phyloP scores from a whole-genome alignment of 2,888 invertebrate genomes.

The Clunio marinus region DNA sequence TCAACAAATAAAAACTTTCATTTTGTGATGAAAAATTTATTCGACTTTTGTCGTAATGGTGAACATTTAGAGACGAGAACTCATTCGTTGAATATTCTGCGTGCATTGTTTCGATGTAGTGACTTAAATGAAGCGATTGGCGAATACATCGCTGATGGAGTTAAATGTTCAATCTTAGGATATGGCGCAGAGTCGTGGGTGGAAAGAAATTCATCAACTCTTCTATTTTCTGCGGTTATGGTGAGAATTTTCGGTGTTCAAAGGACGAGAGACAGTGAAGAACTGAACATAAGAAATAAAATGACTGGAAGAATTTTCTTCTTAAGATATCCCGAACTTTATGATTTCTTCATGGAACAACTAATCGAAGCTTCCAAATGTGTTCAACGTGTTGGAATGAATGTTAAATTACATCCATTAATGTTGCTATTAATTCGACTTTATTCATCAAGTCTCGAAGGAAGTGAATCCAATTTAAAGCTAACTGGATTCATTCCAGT shows the following conservation, averaged over 20 bases:
- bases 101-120: conserved; percentile 68
- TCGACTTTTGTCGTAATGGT: conserved; percentile 47
- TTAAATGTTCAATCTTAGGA: conserved; percentile 68
- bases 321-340: conserved; percentile 57
- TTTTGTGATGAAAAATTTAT: conserved; percentile 56
- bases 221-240: conserved; percentile 77
- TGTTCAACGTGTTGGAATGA: conserved; percentile 45
- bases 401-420: conserved; percentile 66
- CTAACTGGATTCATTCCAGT: conserved; percentile 62
- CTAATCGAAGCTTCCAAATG: conserved; percentile 46
- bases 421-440: conserved; percentile 72
- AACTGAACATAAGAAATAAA: conserved; percentile 60
- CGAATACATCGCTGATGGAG: conserved; percentile 64
- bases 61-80: conserved; percentile 56
- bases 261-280: conserved; percentile 58
- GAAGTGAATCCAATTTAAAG: conserved; percentile 63
- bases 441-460: conserved; percentile 70
- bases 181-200: conserved; percentile 74
- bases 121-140: conserved; percentile 68
- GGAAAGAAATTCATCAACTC: conserved; percentile 79
- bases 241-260: conserved; percentile 84
- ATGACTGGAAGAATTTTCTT: conserved; percentile 80
- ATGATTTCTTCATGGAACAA: conserved; percentile 55
- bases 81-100: conserved; percentile 82
- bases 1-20: conserved; percentile 57